These are phyloP conservation scores for Chrysina gloriosa DNA, from an alignment of 2,888 invertebrate genomes.

Conservation along the genomic window DNA sequence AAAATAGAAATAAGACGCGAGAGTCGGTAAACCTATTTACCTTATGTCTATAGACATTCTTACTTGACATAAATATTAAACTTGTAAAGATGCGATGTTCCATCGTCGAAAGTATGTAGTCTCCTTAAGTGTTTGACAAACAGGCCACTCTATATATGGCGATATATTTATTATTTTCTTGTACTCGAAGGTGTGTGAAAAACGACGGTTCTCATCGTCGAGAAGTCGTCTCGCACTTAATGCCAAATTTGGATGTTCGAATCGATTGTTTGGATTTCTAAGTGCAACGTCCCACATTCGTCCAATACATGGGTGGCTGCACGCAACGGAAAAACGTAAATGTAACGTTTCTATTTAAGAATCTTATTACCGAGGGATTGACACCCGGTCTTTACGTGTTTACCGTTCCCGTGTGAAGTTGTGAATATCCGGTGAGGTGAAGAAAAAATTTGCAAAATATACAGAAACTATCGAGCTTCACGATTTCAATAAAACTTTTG, in stretches of 20 bases:
- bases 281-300: conserved; percentile 32
- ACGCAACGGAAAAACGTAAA: background rate
- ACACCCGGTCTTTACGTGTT: conserved; percentile 15
- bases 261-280: conserved; percentile 32
- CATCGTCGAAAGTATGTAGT: background rate
- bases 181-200: conserved; percentile 25
- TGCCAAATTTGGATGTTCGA: conserved; percentile 31
- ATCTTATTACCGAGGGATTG: conserved; percentile 4
- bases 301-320: background rate
- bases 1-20: no score
- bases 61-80: background rate
- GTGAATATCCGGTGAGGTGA: background rate
- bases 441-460: background rate
- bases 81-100: background rate
- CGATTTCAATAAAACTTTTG: no score
- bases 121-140: conserved; percentile 18
- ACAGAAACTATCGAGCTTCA: no score
- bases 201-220: conserved; percentile 15
- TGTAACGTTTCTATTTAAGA: conserved; percentile 17
- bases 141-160: conserved; percentile 10
- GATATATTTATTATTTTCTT: conserved; percentile 24
- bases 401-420: conserved; percentile 21
- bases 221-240: conserved; percentile 4
- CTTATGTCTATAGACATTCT: no score
- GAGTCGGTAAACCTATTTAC: no score